Evolutionary conservation across 1,140 invertebrate genomes (phyloP).

Genomic region (Planococcus citri): DNA sequence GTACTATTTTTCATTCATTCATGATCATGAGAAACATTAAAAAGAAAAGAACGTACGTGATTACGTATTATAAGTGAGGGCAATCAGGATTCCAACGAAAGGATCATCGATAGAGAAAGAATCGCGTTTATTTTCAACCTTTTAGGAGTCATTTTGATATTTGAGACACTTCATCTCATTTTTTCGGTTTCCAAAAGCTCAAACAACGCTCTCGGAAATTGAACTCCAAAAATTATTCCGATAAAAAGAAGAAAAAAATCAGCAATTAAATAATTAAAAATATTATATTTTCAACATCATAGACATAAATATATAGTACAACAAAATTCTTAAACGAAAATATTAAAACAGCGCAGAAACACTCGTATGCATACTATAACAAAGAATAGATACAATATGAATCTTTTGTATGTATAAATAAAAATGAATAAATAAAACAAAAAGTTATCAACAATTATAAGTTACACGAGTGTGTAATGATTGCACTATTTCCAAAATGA

Average conservation of each 20-base stretch:
- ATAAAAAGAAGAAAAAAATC: not conserved
- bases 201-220: too few species aligned
- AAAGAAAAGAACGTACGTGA: too few species aligned
- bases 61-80: too few species aligned
- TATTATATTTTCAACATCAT: conserved; percentile 14
- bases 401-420: conserved; percentile 6
- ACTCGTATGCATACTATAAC: not conserved
- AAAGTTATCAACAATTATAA: not conserved
- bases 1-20: too few species aligned
- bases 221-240: too few species aligned
- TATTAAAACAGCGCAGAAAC: conserved; percentile 8
- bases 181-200: too few species aligned
- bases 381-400: conserved; percentile 1
- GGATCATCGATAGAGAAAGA: too few species aligned
- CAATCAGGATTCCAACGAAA: too few species aligned
- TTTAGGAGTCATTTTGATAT: too few species aligned
- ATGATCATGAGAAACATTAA: too few species aligned
- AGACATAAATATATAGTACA: not conserved
- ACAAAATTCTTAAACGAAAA: conserved; percentile 1
- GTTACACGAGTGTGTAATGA: not conserved
- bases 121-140: too few species aligned
- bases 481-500: not conserved
- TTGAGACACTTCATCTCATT: too few species aligned
- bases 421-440: conserved; percentile 3
- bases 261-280: not conserved